Evolutionary conservation across 1,140 invertebrate genomes (phyloP), one percentile per base, ranked within the genome.

Genomic region (Pemphigus obesinymphae): DNA sequence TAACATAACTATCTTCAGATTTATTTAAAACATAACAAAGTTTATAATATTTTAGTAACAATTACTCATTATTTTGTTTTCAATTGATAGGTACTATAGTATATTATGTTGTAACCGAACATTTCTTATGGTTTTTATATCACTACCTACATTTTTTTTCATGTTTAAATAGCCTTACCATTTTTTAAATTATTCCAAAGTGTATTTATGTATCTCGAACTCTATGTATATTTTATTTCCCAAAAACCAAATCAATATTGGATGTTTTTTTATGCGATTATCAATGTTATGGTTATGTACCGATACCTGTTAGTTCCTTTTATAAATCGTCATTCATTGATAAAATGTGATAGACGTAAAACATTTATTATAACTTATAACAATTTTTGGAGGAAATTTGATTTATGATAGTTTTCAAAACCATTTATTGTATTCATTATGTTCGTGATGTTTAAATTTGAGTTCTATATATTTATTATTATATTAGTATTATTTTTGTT

Each of bases 1-100:
- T 78, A 40, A 75, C 17, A 55, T 76, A 76, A 78, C 75, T 78
- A 78, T 6, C 34, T 61, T 40, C 75, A 78, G 75, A 78, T 78
- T 78, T 78, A 78, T 78, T 78, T 78, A 78, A 58, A 78, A 58
- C 34, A 78, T 78, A 78, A 78, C 73, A 58, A 37, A 78, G 61
- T 55, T 78, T 78, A 29, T 78, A 78, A 43, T 78, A 61, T 78
- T 78, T 78, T 78, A 78, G 75, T 61, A 78, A 78, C 75, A 78
- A 78, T 78, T 78, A 78, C 53, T 5, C 75, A 29, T 40, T 78
- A 43, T 58, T 55, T 78, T 58, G n/a, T 58, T 53, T 78, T 61
- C 53, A 37, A 55, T 58, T 37, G n/a, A 58, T 55, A n/a, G n/a
- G n/a, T n/a, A n/a, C 13, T 78, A 40, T 40, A 78, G 50, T 76